These are phyloP conservation scores for Meloe dianella DNA, from an alignment of 2,888 invertebrate genomes.

Conservation along the genomic window DNA sequence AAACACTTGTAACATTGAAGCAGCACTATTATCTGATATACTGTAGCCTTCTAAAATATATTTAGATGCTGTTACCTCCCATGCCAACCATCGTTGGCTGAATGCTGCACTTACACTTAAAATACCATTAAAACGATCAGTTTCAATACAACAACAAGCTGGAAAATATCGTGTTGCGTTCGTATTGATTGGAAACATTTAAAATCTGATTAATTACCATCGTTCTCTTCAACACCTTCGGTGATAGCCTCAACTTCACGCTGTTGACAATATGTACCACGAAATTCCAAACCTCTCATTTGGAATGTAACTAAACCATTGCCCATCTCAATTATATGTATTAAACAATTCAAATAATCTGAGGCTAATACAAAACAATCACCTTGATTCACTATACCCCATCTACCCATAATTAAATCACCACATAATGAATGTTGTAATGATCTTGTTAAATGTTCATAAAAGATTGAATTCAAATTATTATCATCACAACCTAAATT, in stretches of 20 bases:
- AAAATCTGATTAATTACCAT: too few relatives aligned
- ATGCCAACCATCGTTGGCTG: conserved; percentile 95
- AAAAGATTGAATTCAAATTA: conserved; percentile 98
- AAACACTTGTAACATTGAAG: conserved; percentile 96
- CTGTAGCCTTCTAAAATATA: conserved; percentile 99
- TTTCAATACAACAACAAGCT: conserved; percentile 90
- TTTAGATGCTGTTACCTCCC: conserved; percentile 96
- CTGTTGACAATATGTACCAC: conserved; percentile 99
- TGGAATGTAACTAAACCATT: conserved; percentile 99
- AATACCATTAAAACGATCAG: conserved; percentile 86
- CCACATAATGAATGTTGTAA: conserved; percentile 95
- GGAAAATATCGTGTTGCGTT: too few relatives aligned
- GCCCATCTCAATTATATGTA: conserved; percentile 96
- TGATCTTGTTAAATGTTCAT: conserved; percentile 96
- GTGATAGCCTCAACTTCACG: conserved; percentile 98
- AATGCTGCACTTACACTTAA: conserved; percentile 97
- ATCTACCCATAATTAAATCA: conserved; percentile 88
- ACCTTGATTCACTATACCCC: conserved; percentile 96
- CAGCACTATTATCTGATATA: conserved; percentile 96
- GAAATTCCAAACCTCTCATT: conserved; percentile 94
- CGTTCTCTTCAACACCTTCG: conserved; percentile 95
- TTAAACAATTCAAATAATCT: conserved; percentile 96
- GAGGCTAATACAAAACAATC: conserved; percentile 98
- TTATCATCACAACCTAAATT: conserved; percentile 95
- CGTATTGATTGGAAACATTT: too few relatives aligned